Conservation (phyloP, 1,140 invertebrate species). For the Aethina tumida region DNA sequence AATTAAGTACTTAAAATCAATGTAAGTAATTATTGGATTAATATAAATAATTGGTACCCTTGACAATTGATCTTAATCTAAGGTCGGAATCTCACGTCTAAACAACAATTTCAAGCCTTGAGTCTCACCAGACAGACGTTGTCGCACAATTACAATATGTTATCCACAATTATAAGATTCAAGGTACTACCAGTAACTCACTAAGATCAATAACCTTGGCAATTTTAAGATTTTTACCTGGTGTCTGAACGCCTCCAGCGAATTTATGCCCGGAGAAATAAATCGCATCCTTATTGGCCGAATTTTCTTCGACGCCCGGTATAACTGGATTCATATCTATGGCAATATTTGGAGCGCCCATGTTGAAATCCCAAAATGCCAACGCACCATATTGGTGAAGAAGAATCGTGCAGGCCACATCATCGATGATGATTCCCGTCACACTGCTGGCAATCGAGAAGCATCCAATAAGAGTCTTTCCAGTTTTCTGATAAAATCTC, state of each 20-base stretch:
- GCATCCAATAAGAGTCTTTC: slow-evolving; percentile 65
- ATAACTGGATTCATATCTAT: slow-evolving; percentile 78
- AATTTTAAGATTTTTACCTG: too few species aligned
- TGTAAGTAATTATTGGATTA: too few species aligned
- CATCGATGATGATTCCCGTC: slow-evolving; percentile 79
- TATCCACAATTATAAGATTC: too few species aligned
- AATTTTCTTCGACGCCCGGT: slow-evolving; percentile 31
- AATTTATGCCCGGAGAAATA: slow-evolving; percentile 90
- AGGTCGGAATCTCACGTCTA: too few species aligned
- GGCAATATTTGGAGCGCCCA: slow-evolving; percentile 68
- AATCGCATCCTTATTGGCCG: slow-evolving; percentile 69
- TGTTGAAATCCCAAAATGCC: slow-evolving; percentile 85
- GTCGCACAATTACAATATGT: too few species aligned
- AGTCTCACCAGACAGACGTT: too few species aligned
- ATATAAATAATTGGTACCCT: too few species aligned
- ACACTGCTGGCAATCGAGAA: slow-evolving; percentile 83
- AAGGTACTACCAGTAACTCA: too few species aligned
- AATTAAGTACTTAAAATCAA: too few species aligned
- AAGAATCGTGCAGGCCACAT: slow-evolving; percentile 68
- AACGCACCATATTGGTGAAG: slow-evolving; percentile 72
- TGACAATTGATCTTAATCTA: too few species aligned
- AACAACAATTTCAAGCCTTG: too few species aligned
- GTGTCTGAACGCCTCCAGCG: slow-evolving; percentile 80
- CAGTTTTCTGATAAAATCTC: slow-evolving; percentile 44
- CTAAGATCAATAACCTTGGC: too few species aligned